A percentile compares a stretch with the other conserved stretches of the same genome.
phyloP scores from a whole-genome alignment of 2,113 vertebrate species.

The Eptesicus fuscus region DNA sequence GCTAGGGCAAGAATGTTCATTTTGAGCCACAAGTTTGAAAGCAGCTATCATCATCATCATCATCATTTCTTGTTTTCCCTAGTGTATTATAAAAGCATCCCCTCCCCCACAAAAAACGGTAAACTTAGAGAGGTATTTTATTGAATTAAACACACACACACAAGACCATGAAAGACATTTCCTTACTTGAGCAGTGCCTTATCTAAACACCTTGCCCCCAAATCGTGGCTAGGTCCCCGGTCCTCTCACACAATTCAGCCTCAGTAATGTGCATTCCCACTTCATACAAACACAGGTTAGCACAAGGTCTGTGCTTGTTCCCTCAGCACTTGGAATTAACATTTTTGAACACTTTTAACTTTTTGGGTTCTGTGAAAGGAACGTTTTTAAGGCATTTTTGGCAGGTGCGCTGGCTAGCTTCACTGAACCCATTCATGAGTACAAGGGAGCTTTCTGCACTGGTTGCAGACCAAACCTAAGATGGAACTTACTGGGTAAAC shows the following conservation, averaged over 20 bases:
- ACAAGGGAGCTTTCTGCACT: constrained; percentile 50
- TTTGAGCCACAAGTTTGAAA: neutral
- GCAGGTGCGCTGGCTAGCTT: constrained; percentile 60
- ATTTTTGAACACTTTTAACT: constrained; percentile 49
- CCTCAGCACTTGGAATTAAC: constrained; percentile 32
- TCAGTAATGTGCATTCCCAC: constrained; percentile 38
- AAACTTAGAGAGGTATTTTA: neutral
- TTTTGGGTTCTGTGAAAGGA: constrained; percentile 38
- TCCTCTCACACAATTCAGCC: constrained; percentile 25
- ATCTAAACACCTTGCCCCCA: neutral
- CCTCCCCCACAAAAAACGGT: neutral
- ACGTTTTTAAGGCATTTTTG: constrained; percentile 60
- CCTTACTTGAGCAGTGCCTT: neutral
- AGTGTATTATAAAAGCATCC: neutral
- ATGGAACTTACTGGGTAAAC: constrained; percentile 37
- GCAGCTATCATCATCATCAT: neutral
- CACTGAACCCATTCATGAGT: constrained; percentile 64
- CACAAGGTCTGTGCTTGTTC: constrained; percentile 53
- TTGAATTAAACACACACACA: neutral
- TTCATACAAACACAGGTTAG: constrained; percentile 31
- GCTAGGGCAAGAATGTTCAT: neutral
- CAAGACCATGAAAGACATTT: neutral
- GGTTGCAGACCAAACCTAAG: neutral
- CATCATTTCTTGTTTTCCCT: neutral
- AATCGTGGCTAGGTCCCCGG: neutral